These are phyloP conservation scores for Plutella xylostella DNA, from an alignment of 2,888 invertebrate species.

Conservation along the genomic window DNA sequence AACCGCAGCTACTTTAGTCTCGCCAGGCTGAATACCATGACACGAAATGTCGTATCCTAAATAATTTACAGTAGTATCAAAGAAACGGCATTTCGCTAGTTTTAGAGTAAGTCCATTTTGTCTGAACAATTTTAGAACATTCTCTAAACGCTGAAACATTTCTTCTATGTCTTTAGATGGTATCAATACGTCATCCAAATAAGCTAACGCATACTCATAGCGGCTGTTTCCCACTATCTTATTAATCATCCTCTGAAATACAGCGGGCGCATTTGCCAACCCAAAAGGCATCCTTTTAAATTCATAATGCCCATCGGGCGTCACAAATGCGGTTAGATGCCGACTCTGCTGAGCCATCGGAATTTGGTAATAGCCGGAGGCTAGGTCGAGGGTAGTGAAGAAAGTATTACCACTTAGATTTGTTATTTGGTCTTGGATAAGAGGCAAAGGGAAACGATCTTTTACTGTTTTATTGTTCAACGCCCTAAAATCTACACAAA, in stretches of 20 bases:
- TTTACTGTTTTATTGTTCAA: slow-evolving; percentile 21
- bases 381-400: slow-evolving; percentile 2
- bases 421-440: slow-evolving; percentile 13
- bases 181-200: slow-evolving; percentile 14
- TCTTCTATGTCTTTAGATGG: slow-evolving; percentile 7
- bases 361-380: slow-evolving; percentile 5
- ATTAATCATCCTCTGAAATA: too few species aligned
- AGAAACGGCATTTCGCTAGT: slow-evolving; percentile 18
- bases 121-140: slow-evolving; percentile 13
- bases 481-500: slow-evolving; percentile 22
- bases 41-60: slow-evolving; percentile 20
- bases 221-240: slow-evolving; percentile 6
- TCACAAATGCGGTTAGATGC: slow-evolving; percentile 1
- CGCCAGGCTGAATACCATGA: slow-evolving; percentile 17
- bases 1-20: slow-evolving; percentile 19
- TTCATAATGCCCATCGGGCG: too few species aligned
- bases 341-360: background rate
- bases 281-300: slow-evolving; percentile 19
- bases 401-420: background rate
- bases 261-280: too few species aligned
- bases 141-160: too few species aligned
- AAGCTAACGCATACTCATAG: slow-evolving; percentile 8
- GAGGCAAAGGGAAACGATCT: slow-evolving; percentile 7
- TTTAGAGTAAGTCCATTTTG: slow-evolving; percentile 17
- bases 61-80: slow-evolving; percentile 17